Conservation (phyloP, 2,797 vertebrate genomes). For the Myotis myotis region DNA sequence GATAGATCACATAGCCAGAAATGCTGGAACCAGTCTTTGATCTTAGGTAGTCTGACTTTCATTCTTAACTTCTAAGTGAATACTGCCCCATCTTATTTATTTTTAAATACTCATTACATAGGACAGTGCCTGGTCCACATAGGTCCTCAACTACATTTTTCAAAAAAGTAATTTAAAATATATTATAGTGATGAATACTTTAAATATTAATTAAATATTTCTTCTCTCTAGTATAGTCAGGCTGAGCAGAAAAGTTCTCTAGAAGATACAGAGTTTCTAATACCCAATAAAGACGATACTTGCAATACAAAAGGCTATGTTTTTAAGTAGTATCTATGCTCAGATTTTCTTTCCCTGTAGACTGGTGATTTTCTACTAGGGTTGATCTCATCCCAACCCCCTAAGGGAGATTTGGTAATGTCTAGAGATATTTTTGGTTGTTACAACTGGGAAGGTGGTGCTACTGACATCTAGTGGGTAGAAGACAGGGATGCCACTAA, state of each 20-base stretch:
- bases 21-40: neutral
- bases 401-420: neutral
- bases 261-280: neutral
- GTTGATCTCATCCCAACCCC: neutral
- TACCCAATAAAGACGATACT: neutral
- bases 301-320: neutral
- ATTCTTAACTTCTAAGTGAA: neutral
- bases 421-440: neutral
- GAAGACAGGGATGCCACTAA: neutral
- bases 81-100: neutral
- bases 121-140: neutral
- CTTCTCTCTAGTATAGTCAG: neutral
- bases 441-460: neutral
- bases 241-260: neutral
- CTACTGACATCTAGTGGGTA: neutral
- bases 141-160: neutral
- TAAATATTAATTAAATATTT: conserved; percentile 3
- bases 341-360: neutral
- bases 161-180: neutral
- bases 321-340: neutral
- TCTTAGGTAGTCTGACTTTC: neutral
- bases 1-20: neutral
- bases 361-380: neutral
- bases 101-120: neutral
- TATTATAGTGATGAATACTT: neutral